Conservation (phyloP, 2,888 invertebrate genomes). For the Habrosyne pyritoides region DNA sequence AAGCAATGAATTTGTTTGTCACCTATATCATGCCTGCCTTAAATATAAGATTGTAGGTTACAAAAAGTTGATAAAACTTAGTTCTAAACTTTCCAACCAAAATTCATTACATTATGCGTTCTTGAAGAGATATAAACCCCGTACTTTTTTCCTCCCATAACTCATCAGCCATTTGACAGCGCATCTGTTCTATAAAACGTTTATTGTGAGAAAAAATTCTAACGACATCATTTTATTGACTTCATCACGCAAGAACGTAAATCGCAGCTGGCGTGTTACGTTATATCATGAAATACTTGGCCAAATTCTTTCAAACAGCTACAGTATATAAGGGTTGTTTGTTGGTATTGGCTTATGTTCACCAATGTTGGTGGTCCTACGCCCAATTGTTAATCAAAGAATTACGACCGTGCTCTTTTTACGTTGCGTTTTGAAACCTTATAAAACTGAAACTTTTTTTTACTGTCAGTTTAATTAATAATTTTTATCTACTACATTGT, state of each 20-base stretch:
- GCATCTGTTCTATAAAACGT: constrained; percentile 4
- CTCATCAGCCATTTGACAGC: background rate
- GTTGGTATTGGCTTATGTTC: background rate
- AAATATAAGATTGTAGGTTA: too few relatives aligned
- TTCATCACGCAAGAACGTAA: constrained; percentile 28
- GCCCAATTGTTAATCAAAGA: background rate
- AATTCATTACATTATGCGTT: background rate
- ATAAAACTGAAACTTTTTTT: too few relatives aligned
- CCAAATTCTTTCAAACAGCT: constrained; percentile 10
- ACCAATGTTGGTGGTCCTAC: background rate
- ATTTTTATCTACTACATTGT: too few relatives aligned
- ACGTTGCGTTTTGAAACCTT: background rate
- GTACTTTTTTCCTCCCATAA: background rate
- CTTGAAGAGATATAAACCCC: background rate
- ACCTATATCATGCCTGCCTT: too few relatives aligned
- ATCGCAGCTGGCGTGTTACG: constrained; percentile 24
- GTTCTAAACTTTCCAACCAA: too few relatives aligned
- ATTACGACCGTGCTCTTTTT: background rate
- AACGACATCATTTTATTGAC: constrained; percentile 20
- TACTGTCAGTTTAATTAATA: too few relatives aligned
- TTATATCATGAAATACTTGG: constrained; percentile 24
- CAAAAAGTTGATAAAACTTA: too few relatives aligned
- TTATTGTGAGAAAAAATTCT: constrained; percentile 7
- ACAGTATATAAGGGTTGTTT: background rate
- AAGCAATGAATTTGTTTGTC: too few relatives aligned